Percentiles rank a stretch among this genome's conserved stretches.
Conservation (phyloP, 2,113 vertebrate species). For the Panthera tigris region DNA sequence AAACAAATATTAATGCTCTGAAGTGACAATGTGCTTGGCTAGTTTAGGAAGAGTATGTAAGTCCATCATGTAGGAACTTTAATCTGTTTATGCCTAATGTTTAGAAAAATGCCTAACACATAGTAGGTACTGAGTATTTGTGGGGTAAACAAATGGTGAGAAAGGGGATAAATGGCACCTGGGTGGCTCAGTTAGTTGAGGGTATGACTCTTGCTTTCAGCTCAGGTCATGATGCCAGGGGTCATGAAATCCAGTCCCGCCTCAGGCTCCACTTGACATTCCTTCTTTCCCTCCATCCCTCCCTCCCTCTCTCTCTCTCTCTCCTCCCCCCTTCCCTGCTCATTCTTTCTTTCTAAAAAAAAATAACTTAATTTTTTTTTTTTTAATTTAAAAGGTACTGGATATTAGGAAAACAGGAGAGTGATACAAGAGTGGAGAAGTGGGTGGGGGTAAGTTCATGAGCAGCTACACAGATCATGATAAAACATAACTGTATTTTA, state of each 20-base stretch:
- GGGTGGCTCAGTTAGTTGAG: too few relatives aligned
- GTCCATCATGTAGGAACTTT: background rate
- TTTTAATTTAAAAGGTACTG: too few relatives aligned
- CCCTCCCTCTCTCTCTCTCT: too few relatives aligned
- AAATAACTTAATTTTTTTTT: too few relatives aligned
- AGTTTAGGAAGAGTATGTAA: background rate
- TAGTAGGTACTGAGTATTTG: background rate
- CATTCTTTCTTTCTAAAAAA: too few relatives aligned
- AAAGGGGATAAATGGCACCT: too few relatives aligned
- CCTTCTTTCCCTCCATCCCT: too few relatives aligned
- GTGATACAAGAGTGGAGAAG: background rate
- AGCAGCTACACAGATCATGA: background rate
- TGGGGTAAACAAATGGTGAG: background rate
- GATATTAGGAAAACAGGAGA: background rate
- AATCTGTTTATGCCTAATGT: background rate
- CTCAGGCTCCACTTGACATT: too few relatives aligned
- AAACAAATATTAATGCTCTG: background rate
- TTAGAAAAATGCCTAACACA: background rate
- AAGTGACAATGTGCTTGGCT: background rate
- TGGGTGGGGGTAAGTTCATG: rapidly evolving
- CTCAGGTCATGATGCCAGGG: too few relatives aligned
- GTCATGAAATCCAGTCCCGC: too few relatives aligned
- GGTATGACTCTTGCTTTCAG: too few relatives aligned
- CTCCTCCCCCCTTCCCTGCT: too few relatives aligned
- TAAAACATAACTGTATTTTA: background rate